These are phyloP conservation scores for Microctenopoma steveboyesi DNA, from an alignment of 2,797 vertebrate genomes.

Conservation along the genomic window DNA sequence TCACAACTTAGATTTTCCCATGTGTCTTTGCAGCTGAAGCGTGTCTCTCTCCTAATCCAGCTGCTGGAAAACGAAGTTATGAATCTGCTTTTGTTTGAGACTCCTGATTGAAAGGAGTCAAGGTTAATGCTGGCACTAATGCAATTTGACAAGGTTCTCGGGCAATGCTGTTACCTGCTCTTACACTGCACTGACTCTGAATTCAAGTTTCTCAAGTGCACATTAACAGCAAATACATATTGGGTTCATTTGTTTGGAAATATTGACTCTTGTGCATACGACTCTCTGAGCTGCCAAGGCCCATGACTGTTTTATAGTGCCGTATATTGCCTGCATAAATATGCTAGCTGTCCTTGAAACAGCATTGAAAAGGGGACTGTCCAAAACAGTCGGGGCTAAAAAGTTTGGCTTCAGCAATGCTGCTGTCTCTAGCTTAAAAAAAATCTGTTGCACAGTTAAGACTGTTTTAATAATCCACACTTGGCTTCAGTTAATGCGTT, in stretches of 20 bases:
- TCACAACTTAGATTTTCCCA: slow-evolving; percentile 38
- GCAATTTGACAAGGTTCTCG: slow-evolving; percentile 32
- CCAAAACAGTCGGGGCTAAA: not conserved
- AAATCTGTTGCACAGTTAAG: slow-evolving; percentile 6
- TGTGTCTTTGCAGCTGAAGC: slow-evolving; percentile 41
- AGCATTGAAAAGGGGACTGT: not conserved
- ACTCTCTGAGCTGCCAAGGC: not conserved
- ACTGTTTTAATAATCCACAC: slow-evolving; percentile 30
- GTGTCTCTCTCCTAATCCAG: not conserved
- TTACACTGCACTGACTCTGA: slow-evolving; percentile 1
- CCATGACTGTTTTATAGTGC: not conserved
- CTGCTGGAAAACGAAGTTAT: slow-evolving; percentile 10
- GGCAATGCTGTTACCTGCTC: slow-evolving; percentile 46
- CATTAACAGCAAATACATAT: not conserved
- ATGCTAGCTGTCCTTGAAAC: slow-evolving; percentile 7
- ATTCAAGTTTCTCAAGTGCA: not conserved
- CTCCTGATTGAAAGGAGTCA: slow-evolving; percentile 19
- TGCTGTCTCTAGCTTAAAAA: not conserved
- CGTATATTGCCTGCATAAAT: not conserved
- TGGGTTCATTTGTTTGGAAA: not conserved
- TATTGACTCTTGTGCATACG: not conserved
- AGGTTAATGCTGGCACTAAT: slow-evolving; percentile 31
- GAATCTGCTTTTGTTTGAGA: slow-evolving; percentile 18
- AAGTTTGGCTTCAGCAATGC: slow-evolving; percentile 8
- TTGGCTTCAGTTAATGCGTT: slow-evolving; percentile 22